These are phyloP conservation scores for Oxytorus armatus DNA, from an alignment of 2,888 invertebrate genomes.

Conservation along the genomic window DNA sequence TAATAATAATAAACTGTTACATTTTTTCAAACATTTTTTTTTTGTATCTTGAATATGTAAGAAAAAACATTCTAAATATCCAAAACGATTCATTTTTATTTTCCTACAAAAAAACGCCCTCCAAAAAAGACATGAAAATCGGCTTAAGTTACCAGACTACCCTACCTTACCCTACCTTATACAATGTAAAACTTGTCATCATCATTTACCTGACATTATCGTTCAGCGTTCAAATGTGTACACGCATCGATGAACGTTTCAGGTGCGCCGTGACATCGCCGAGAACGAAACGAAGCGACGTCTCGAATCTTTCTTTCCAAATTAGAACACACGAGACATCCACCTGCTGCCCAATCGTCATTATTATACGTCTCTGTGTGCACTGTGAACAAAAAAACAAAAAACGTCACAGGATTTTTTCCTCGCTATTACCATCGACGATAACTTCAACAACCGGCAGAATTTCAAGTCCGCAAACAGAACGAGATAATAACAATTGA, in stretches of 20 bases:
- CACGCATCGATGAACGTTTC: slow-evolving; percentile 50
- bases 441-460: too few relatives aligned
- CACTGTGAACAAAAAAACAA: neutral
- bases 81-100: too few relatives aligned
- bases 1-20: too few relatives aligned
- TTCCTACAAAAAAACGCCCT: too few relatives aligned
- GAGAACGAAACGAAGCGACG: slow-evolving; percentile 65
- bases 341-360: slow-evolving; percentile 24
- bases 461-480: too few relatives aligned
- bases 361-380: neutral
- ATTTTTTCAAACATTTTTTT: too few relatives aligned
- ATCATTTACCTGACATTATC: slow-evolving; percentile 30
- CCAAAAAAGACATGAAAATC: too few relatives aligned
- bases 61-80: too few relatives aligned
- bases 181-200: neutral
- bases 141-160: too few relatives aligned
- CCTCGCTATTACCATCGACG: too few relatives aligned
- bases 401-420: neutral
- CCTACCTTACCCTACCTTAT: too few relatives aligned
- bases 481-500: neutral
- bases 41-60: too few relatives aligned
- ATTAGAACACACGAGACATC: slow-evolving; percentile 29
- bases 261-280: slow-evolving; percentile 66
- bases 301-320: slow-evolving; percentile 47
- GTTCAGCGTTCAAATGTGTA: slow-evolving; percentile 36